Conservation (phyloP, 2,888 invertebrate species). For the Cerastis leucographa region DNA sequence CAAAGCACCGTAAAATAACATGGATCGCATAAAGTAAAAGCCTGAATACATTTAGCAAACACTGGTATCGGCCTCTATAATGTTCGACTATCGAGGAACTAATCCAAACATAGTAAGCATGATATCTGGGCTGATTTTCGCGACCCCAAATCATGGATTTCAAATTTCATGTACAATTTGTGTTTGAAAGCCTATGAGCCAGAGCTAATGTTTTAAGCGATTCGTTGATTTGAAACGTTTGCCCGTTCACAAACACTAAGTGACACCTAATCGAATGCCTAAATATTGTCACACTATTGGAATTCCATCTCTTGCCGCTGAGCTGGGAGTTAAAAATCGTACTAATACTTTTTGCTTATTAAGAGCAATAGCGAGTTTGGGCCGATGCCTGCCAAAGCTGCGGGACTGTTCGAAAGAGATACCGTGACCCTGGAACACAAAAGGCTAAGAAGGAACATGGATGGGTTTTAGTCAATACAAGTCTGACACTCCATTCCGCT, state of each 20-base stretch:
- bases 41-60: slow-evolving; percentile 60
- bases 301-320: not conserved
- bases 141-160: slow-evolving; percentile 81
- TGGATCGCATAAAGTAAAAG: slow-evolving; percentile 52
- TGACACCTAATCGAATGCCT: not conserved
- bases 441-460: too few species aligned
- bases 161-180: slow-evolving; percentile 89
- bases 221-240: slow-evolving; percentile 63
- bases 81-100: slow-evolving; percentile 66
- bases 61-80: slow-evolving; percentile 60
- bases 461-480: too few species aligned
- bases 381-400: too few species aligned
- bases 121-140: slow-evolving; percentile 76
- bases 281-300: not conserved
- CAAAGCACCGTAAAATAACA: slow-evolving; percentile 55
- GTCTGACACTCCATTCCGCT: too few species aligned
- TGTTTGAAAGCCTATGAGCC: slow-evolving; percentile 87
- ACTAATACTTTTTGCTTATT: not conserved
- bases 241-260: not conserved
- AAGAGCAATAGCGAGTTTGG: slow-evolving; percentile 41
- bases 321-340: not conserved
- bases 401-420: too few species aligned
- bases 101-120: slow-evolving; percentile 75
- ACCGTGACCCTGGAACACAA: too few species aligned
- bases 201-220: slow-evolving; percentile 88